These are phyloP conservation scores for Pantherophis vulpinus DNA, from an alignment of 2,797 vertebrate genomes.

Conservation along the genomic window DNA sequence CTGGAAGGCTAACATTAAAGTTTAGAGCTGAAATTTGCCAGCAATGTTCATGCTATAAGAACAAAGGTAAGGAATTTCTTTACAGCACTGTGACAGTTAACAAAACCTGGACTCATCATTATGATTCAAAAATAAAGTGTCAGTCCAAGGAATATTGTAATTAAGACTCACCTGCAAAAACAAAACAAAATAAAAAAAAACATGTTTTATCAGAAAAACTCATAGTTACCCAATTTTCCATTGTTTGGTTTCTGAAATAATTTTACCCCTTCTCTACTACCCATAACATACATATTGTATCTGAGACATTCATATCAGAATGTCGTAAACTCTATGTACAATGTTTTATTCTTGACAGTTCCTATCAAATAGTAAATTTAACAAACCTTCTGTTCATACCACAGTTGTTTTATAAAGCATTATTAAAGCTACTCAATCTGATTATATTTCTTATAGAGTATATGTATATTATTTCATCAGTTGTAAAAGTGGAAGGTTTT, in stretches of 20 bases:
- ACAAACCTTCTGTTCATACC: not conserved
- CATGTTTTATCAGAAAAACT: no score
- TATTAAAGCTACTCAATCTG: rapidly evolving
- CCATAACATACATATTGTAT: not conserved
- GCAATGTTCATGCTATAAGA: no score
- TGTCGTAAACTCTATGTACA: not conserved
- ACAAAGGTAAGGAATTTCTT: no score
- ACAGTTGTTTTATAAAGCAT: constrained; percentile 1
- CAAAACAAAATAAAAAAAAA: no score
- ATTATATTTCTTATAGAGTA: not conserved
- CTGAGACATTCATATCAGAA: rapidly evolving
- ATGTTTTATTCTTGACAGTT: not conserved
- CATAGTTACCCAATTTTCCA: not conserved
- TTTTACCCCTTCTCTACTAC: not conserved
- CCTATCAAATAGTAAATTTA: not conserved
- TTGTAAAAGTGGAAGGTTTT: constrained; percentile 1
- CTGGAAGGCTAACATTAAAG: not conserved
- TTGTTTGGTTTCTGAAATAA: constrained; percentile 10
- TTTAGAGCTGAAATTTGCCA: no score
- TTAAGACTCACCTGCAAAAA: no score
- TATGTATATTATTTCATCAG: not conserved
- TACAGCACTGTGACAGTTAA: no score
- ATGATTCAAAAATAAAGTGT: no score
- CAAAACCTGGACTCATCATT: no score
- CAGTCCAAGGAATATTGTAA: no score